Percentiles rank a stretch among this genome's conserved stretches.
These are phyloP conservation scores for Rallus limicola DNA, from an alignment of 2,113 vertebrate species.

Conservation along the genomic window DNA sequence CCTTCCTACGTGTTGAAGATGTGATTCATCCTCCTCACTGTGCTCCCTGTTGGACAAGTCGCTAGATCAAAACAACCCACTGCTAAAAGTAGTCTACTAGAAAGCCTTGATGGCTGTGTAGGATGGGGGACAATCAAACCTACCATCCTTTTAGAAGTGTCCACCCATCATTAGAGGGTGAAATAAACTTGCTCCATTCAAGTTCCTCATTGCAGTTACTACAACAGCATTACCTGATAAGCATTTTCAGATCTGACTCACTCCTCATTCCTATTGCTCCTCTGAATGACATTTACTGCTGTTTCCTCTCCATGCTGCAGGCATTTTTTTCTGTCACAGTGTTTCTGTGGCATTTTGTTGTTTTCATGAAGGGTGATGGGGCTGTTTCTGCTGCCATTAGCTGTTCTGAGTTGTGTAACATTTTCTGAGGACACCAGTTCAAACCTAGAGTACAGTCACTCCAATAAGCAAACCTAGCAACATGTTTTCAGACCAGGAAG, in stretches of 20 bases:
- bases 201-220: neutral
- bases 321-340: neutral
- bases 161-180: neutral
- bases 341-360: neutral
- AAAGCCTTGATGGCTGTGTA: neutral
- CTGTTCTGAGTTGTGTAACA: neutral
- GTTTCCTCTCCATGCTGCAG: neutral
- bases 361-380: neutral
- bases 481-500: neutral
- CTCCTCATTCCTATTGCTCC: neutral
- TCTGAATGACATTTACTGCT: neutral
- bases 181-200: neutral
- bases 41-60: neutral
- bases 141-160: neutral
- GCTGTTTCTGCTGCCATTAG: neutral
- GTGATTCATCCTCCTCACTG: neutral
- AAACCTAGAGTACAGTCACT: neutral
- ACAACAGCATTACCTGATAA: rapidly evolving
- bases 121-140: neutral
- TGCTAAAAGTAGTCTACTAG: neutral
- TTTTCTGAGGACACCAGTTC: neutral
- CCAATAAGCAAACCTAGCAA: neutral
- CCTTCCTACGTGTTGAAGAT: neutral
- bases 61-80: neutral
- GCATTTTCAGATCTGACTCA: neutral